Base-by-base conservation (phyloP, 2,113 vertebrate genomes). In the Hyla sarda region DNA sequence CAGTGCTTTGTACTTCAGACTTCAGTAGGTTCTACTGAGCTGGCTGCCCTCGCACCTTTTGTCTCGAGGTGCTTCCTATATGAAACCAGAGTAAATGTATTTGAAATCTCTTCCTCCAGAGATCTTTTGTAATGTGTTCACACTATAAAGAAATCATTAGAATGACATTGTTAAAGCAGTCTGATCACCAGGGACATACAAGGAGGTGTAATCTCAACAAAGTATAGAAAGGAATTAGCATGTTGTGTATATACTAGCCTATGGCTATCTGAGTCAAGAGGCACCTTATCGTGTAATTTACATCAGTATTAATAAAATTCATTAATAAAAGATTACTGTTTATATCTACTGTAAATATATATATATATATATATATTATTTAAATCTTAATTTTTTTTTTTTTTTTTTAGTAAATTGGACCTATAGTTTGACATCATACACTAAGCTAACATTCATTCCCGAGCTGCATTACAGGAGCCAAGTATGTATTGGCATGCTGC, bases 1-100 rank as follows among this genome's bases (percentile, higher is more conserved):
- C 50, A 37, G n/a, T 13, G 52, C 30, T 58, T 79, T 79, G 76
- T 56, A 13, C 76, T 77, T 19, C 25, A 65, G 76, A 13, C 76
- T 77, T 19, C 25, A 65, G 76, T 21, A 58, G 19, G 16, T 12
- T 78, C 52, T 34, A 56, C 25, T 56, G 16, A 32, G 48, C 28
- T 54, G 17, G 10, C 60, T 14, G 16, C 13, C 23, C 54, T 41
- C 77, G 25, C 77, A 37, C 54, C 54, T 79, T 54, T 79, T 34
- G 34, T 79, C 23, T 50, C 32, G 1, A 16, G 54, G 45, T 50
- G 14, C 10, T 41, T 41, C 54, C n/a, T 41, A 19, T 25, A 13
- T 23, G 76, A n/a, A 30, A 60, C 54, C 23, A 75, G 10, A 23
- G 41, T 48, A 45, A 74, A 25, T 74, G 60, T n/a, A 45, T 74